Base-by-base conservation (phyloP, 2,113 vertebrate genomes). In the Benitochromis conjunctus region DNA sequence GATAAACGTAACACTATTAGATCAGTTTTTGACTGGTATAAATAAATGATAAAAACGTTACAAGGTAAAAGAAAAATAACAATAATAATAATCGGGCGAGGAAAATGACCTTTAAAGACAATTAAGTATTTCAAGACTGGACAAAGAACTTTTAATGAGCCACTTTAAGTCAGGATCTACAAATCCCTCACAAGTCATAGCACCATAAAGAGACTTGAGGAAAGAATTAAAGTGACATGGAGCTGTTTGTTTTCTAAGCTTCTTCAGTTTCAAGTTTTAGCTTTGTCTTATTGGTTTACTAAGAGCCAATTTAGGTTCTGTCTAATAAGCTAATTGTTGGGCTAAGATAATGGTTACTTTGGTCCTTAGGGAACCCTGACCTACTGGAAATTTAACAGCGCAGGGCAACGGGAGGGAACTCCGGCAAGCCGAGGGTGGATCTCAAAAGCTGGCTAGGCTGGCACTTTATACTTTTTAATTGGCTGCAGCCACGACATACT, bases 261-360 rank as follows among this genome's bases (percentile, higher is more conserved):
- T 21, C 51, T 3, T 51, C 8, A 79, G 38, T 82, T 80, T 74
- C 74, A 7, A 66, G 14, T 24, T 13, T 51, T 7, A 85, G 62
- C 74, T 88, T 31, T 77, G 9, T 26, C 24, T 88, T 81, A 56
- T 69, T 90, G 46, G 71, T 53, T 85, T 91, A 88, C 46, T 58
- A 53, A 38, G 16, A 89, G 58, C 71, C 57, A 8, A 66, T 91
- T 83, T 82, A 84, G 82, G n/a, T 76, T 84, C 36, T 64, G 76
- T 85, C 83, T 60, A 90, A 71, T 89, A 85, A 90, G 41, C 3
- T 79, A 81, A 86, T 88, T 90, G 87, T 88, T 88, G 46, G 18
- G 57, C 34, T 64, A 76, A 86, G 81, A 84, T 84, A 81, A 89
- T 82, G 83, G 24, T 10, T 26, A 43, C 57, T 62, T 38, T 87